These are phyloP conservation scores for Mormyrus proboscirostris DNA, from an alignment of 2,797 vertebrate species.

Conservation along the genomic window DNA sequence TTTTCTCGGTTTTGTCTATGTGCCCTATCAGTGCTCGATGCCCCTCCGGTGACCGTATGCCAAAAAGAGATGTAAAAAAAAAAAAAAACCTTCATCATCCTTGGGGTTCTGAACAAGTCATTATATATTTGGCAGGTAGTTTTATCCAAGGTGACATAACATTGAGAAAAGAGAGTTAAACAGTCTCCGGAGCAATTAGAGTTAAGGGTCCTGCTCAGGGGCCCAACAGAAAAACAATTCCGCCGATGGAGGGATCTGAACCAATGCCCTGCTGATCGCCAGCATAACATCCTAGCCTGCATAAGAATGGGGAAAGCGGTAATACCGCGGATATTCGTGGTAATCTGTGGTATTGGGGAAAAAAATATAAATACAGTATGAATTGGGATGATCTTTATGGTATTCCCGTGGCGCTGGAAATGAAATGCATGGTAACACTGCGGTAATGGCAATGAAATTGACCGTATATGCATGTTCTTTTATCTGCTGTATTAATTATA, in stretches of 20 bases:
- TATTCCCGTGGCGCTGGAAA: background rate
- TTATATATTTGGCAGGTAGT: background rate
- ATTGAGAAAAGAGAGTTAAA: background rate
- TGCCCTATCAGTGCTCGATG: background rate
- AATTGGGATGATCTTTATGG: background rate
- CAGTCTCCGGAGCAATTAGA: background rate
- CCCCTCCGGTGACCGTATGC: background rate
- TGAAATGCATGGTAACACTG: background rate
- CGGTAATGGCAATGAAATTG: background rate
- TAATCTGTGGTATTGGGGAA: background rate
- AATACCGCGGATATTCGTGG: background rate
- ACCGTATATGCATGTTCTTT: background rate
- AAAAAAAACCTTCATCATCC: background rate
- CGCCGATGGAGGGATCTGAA: background rate
- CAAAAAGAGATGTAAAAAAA: background rate
- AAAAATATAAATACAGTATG: background rate
- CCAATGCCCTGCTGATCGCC: background rate
- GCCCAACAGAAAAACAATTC: background rate
- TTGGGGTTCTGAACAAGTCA: background rate
- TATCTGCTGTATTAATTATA: background rate
- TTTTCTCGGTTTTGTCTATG: slow-evolving; percentile 34
- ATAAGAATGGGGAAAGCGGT: background rate
- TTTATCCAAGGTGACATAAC: background rate
- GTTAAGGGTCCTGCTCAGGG: background rate
- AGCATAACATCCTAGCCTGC: background rate